A percentile compares a stretch with the other conserved stretches of the same genome.
Evolutionary conservation across 2,888 invertebrate species (phyloP).

Genomic region (Quadriops clusia): DNA sequence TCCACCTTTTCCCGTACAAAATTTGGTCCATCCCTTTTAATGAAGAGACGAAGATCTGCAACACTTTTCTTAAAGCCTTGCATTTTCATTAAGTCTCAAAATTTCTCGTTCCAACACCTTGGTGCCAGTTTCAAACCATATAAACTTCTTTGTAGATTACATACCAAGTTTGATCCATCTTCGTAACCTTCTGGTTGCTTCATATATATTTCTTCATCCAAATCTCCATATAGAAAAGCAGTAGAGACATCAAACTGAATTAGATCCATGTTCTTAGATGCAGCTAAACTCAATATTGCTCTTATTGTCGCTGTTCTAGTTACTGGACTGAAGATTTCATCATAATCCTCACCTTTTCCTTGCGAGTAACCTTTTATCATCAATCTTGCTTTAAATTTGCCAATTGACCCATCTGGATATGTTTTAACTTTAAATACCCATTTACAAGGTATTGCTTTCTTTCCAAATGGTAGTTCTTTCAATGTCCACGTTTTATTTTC

Average conservation of each 20-base stretch:
- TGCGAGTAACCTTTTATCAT: constrained; percentile 21
- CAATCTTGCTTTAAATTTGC: too few species aligned
- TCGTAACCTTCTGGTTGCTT: constrained; percentile 17
- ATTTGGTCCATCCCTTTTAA: too few species aligned
- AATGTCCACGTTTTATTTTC: too few species aligned
- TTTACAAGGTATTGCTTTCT: too few species aligned
- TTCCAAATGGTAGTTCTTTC: too few species aligned
- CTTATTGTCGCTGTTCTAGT: constrained; percentile 20
- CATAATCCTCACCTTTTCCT: constrained; percentile 19
- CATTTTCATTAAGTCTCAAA: constrained; percentile 19
- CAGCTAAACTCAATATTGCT: constrained; percentile 20
- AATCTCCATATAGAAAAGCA: constrained; percentile 18
- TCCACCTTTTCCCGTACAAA: too few species aligned
- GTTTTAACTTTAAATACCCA: too few species aligned
- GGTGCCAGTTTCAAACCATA: constrained; percentile 30
- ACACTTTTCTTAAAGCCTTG: constrained; percentile 7
- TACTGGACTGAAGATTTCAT: constrained; percentile 24
- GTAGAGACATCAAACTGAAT: constrained; percentile 23
- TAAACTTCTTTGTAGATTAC: constrained; percentile 24
- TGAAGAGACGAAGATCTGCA: constrained; percentile 24
- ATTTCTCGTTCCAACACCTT: constrained; percentile 24
- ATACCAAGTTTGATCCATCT: constrained; percentile 21
- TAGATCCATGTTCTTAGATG: constrained; percentile 18
- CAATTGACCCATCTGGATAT: too few species aligned
- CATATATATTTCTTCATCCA: constrained; percentile 16